Evolutionary conservation across 35 echinoderm and acorn worm species (phyloP).

Genomic region (Diadema setosum): DNA sequence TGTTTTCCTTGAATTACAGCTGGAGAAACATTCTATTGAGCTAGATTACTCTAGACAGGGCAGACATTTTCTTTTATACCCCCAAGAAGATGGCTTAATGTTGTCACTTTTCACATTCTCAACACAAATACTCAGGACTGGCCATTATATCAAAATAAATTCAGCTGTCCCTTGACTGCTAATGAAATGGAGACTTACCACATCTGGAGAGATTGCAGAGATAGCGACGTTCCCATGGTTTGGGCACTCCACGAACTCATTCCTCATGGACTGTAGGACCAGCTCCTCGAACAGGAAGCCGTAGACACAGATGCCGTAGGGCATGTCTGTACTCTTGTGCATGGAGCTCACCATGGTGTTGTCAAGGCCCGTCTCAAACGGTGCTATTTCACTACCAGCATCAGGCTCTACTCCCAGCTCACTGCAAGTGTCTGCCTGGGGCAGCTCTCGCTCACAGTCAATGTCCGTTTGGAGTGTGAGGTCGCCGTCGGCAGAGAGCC

Average conservation of each 20-base stretch:
- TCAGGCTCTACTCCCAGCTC: background rate
- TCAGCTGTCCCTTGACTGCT: too few species aligned
- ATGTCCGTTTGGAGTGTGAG: constrained; percentile 14
- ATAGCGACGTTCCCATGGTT: constrained; percentile 74
- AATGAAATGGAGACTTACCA: too few species aligned
- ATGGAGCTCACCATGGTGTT: background rate
- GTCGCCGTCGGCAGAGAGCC: background rate
- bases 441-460: background rate
- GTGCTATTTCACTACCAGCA: background rate
- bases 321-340: constrained; percentile 22
- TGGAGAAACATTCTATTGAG: too few species aligned
- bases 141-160: too few species aligned
- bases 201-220: constrained; percentile 84
- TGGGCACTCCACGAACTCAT: constrained; percentile 70
- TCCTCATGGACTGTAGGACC: constrained; percentile 75
- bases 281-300: constrained; percentile 90
- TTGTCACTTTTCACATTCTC: too few species aligned
- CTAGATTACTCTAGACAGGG: too few species aligned
- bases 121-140: too few species aligned
- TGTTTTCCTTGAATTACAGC: too few species aligned
- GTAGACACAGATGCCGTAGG: constrained; percentile 50
- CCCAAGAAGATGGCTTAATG: too few species aligned
- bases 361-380: background rate
- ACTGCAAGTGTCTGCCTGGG: background rate
- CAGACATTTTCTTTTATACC: too few species aligned